These are phyloP conservation scores for Agrilus planipennis DNA, from an alignment of 1,140 invertebrate species.

Conservation along the genomic window DNA sequence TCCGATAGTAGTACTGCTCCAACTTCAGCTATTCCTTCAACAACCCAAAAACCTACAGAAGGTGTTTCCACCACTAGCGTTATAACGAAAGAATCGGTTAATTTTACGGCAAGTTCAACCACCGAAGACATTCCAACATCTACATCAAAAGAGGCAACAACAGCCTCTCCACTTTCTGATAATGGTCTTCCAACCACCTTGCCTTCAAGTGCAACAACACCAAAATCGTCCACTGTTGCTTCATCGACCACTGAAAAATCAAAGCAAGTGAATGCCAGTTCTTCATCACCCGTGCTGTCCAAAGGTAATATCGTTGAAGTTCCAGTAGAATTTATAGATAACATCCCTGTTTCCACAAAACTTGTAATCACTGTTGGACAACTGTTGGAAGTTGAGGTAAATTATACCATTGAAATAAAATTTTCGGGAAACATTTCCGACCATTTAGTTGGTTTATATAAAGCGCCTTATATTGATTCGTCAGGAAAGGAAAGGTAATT, in stretches of 20 bases:
- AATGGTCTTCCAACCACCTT: background rate
- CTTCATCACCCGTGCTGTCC: no score
- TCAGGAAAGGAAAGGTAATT: conserved; percentile 19
- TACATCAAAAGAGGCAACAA: background rate
- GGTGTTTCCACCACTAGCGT: background rate
- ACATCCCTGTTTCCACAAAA: no score
- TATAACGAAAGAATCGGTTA: no score
- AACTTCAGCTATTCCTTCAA: background rate
- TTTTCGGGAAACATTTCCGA: conserved; percentile 24
- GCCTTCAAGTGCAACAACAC: background rate
- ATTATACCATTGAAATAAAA: conserved; percentile 23
- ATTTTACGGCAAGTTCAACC: no score
- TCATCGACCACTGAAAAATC: no score
- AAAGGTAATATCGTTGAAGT: no score
- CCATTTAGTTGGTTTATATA: conserved; percentile 26
- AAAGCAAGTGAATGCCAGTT: no score
- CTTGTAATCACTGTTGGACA: no score
- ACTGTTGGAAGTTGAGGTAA: conserved; percentile 6
- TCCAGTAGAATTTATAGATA: no score
- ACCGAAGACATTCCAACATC: background rate
- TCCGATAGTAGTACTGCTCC: background rate
- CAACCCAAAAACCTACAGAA: background rate
- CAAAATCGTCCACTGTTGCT: background rate
- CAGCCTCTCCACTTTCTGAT: background rate
- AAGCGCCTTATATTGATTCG: conserved; percentile 22